These are phyloP conservation scores for Cantharis nigra DNA, from an alignment of 2,888 invertebrate species.

Conservation along the genomic window DNA sequence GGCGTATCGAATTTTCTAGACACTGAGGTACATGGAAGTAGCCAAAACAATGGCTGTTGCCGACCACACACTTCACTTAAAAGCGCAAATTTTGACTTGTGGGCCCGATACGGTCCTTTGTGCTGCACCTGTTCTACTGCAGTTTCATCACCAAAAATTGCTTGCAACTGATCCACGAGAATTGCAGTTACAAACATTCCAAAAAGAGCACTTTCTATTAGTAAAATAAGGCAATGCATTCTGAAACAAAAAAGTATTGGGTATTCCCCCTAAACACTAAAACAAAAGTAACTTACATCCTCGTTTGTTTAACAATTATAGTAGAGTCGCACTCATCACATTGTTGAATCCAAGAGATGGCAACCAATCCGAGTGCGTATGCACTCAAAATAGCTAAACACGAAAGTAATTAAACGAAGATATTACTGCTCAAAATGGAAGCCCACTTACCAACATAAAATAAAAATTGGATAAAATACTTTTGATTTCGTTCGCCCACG, in stretches of 20 bases:
- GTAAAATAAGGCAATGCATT: slow-evolving; percentile 80
- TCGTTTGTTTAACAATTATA: slow-evolving; percentile 69
- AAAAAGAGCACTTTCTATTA: slow-evolving; percentile 82
- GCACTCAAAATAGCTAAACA: slow-evolving; percentile 60
- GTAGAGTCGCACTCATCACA: slow-evolving; percentile 70
- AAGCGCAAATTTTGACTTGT: slow-evolving; percentile 67
- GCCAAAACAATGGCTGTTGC: slow-evolving; percentile 73
- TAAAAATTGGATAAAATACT: slow-evolving; percentile 88
- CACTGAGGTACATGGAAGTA: slow-evolving; percentile 69
- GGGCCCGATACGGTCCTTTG: slow-evolving; percentile 67
- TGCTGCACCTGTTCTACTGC: slow-evolving; percentile 78
- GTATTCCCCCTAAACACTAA: background rate
- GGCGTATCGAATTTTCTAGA: slow-evolving; percentile 52
- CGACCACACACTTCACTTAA: slow-evolving; percentile 79
- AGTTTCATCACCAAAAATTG: slow-evolving; percentile 83
- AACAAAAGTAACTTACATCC: slow-evolving; percentile 65
- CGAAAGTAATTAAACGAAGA: slow-evolving; percentile 13
- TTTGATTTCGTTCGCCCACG: slow-evolving; percentile 90
- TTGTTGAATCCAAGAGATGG: slow-evolving; percentile 73
- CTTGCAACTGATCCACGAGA: slow-evolving; percentile 83
- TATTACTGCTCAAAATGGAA: slow-evolving; percentile 7
- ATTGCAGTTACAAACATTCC: slow-evolving; percentile 88
- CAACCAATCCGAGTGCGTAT: slow-evolving; percentile 72
- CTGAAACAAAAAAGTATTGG: slow-evolving; percentile 58
- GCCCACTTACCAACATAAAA: slow-evolving; percentile 67